phyloP scores from a whole-genome alignment of 2,113 vertebrate species.

The Cygnus atratus region DNA sequence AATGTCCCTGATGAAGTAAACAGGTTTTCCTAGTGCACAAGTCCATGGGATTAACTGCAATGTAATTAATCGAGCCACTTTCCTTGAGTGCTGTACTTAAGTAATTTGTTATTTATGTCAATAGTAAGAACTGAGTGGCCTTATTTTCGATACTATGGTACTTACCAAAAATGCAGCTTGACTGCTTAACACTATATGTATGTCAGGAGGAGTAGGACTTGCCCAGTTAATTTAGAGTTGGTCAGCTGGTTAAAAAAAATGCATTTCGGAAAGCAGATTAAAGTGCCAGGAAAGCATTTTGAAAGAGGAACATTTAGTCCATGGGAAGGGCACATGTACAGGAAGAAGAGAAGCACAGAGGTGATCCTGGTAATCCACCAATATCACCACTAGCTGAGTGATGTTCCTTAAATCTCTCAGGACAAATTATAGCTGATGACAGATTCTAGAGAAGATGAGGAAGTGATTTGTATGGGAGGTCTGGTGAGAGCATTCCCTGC shows the following conservation, averaged over 20 bases:
- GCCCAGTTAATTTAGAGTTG: not conserved
- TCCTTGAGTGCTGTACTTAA: not conserved
- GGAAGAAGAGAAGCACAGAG: not conserved
- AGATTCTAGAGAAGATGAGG: not conserved
- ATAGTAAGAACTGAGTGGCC: not conserved
- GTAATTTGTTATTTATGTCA: not conserved
- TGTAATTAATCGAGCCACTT: constrained; percentile 19
- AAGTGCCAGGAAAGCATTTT: not conserved
- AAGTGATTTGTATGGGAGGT: not conserved
- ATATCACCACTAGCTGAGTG: not conserved
- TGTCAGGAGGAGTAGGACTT: not conserved
- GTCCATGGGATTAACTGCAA: not conserved
- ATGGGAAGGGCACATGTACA: not conserved
- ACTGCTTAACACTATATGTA: not conserved
- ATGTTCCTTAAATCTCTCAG: not conserved
- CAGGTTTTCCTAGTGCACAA: not conserved
- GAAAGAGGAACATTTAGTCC: not conserved
- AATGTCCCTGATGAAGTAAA: not conserved
- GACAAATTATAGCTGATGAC: not conserved
- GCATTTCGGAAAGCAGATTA: not conserved
- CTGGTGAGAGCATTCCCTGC: not conserved
- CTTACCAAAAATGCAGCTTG: not conserved
- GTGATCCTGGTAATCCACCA: not conserved
- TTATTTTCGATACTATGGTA: not conserved
- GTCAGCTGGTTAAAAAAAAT: not conserved